These are phyloP conservation scores for Psococerastis gibbosa DNA, from an alignment of 2,888 invertebrate genomes.

Conservation along the genomic window DNA sequence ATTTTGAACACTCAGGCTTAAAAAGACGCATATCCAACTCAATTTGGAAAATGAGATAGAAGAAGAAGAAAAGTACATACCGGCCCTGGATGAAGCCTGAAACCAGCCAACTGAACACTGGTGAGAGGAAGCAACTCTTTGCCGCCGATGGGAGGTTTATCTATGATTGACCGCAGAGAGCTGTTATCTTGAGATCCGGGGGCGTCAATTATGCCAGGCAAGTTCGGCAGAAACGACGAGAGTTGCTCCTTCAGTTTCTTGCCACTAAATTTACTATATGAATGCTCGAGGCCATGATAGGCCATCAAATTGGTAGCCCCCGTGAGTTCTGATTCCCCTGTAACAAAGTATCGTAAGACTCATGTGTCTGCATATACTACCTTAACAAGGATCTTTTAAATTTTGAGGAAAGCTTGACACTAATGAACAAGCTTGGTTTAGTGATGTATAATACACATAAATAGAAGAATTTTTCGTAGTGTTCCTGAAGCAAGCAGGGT, in stretches of 20 bases:
- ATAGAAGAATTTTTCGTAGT: too few relatives aligned
- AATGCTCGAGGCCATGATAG: constrained; percentile 89
- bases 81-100: constrained; percentile 87
- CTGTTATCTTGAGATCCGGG: constrained; percentile 65
- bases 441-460: too few relatives aligned
- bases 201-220: constrained; percentile 88
- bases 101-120: constrained; percentile 77
- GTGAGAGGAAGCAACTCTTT: constrained; percentile 75
- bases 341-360: too few relatives aligned
- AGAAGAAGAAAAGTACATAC: constrained; percentile 31
- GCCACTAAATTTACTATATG: constrained; percentile 93
- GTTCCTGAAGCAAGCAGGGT: too few relatives aligned
- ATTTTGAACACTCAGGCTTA: too few relatives aligned
- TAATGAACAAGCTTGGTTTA: too few relatives aligned
- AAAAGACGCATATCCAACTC: too few relatives aligned
- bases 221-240: constrained; percentile 83
- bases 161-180: constrained; percentile 81
- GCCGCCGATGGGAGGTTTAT: constrained; percentile 84
- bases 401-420: too few relatives aligned
- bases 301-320: constrained; percentile 95
- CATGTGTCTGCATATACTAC: too few relatives aligned
- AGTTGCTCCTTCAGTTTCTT: constrained; percentile 89
- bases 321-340: constrained; percentile 80
- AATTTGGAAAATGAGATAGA: too few relatives aligned
- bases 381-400: too few relatives aligned